Conservation (phyloP, 2,888 invertebrate genomes). For the Polydesmus complanatus region DNA sequence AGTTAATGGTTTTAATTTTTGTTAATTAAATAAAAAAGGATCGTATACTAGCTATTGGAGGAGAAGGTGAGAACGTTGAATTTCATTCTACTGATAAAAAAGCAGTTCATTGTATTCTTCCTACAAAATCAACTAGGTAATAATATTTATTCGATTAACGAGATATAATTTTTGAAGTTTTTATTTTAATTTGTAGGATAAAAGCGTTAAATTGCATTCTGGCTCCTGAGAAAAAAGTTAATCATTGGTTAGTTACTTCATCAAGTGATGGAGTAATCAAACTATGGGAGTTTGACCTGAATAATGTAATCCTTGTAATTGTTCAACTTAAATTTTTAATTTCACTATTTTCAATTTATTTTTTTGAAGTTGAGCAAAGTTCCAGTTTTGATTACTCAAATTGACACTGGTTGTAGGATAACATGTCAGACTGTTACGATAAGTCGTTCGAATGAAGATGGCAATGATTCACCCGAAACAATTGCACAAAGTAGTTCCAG, state of each 20-base stretch:
- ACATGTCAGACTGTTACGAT: constrained; percentile 49
- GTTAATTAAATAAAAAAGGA: constrained; percentile 30
- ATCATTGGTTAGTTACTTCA: constrained; percentile 38
- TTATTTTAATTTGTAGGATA: constrained; percentile 39
- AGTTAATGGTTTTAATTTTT: constrained; percentile 7
- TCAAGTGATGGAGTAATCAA: constrained; percentile 68
- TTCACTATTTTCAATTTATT: constrained; percentile 18
- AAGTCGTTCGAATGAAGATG: background rate
- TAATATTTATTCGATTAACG: too few species aligned
- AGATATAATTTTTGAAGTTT: too few species aligned
- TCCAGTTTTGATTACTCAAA: constrained; percentile 40
- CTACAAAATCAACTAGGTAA: constrained; percentile 26
- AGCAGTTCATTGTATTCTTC: constrained; percentile 40
- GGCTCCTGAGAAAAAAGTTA: constrained; percentile 11
- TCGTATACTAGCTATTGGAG: constrained; percentile 49
- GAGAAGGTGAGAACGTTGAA: constrained; percentile 59
- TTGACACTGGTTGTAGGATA: constrained; percentile 54
- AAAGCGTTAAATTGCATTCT: constrained; percentile 49
- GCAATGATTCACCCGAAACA: background rate
- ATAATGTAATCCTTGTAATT: constrained; percentile 17
- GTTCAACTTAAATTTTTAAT: background rate
- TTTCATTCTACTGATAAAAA: constrained; percentile 29
- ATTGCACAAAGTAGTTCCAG: background rate
- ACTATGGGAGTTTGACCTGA: constrained; percentile 44
- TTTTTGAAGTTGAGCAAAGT: constrained; percentile 21